A percentile compares a stretch with the other conserved stretches of the same genome.
phyloP scores from a whole-genome alignment of 2,888 invertebrate species.

The Drosophila crucigera region DNA sequence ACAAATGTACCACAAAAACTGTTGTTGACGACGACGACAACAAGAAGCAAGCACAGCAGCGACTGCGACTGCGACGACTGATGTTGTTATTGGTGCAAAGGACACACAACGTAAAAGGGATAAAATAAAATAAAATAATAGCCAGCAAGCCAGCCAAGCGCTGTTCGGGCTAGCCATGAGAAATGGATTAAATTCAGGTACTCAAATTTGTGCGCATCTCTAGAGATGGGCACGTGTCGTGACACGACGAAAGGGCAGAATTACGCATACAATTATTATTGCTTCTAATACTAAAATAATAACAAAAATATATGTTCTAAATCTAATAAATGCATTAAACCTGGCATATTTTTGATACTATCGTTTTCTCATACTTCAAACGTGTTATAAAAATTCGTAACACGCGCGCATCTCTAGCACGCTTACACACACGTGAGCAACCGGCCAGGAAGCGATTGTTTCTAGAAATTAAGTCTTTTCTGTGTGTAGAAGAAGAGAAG shows the following conservation, averaged over 20 bases:
- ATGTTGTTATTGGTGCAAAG: constrained; percentile 55
- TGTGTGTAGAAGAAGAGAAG: neutral
- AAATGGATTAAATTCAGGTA: constrained; percentile 77
- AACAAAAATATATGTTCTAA: too few species aligned
- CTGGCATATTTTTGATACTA: neutral
- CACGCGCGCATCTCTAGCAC: neutral
- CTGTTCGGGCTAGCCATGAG: constrained; percentile 44
- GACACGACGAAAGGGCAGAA: neutral
- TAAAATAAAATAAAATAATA: constrained; percentile 77
- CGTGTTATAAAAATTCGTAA: neutral
- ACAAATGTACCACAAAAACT: constrained; percentile 80
- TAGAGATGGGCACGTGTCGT: neutral
- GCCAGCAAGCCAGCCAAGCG: constrained; percentile 60
- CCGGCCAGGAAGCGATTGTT: constrained; percentile 4
- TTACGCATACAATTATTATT: too few species aligned
- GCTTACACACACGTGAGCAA: constrained; percentile 14
- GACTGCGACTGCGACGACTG: constrained; percentile 42
- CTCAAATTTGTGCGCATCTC: constrained; percentile 42
- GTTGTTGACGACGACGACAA: constrained; percentile 64
- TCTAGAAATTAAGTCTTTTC: constrained; percentile 15
- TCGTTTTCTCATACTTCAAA: neutral
- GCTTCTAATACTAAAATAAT: too few species aligned
- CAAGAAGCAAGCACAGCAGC: constrained; percentile 35
- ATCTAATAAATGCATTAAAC: neutral
- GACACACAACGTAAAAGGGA: constrained; percentile 70